A percentile compares a stretch with the other conserved stretches of the same genome.
Evolutionary conservation across 2,888 invertebrate species (phyloP).

Genomic region (Xestobium rufovillosum): DNA sequence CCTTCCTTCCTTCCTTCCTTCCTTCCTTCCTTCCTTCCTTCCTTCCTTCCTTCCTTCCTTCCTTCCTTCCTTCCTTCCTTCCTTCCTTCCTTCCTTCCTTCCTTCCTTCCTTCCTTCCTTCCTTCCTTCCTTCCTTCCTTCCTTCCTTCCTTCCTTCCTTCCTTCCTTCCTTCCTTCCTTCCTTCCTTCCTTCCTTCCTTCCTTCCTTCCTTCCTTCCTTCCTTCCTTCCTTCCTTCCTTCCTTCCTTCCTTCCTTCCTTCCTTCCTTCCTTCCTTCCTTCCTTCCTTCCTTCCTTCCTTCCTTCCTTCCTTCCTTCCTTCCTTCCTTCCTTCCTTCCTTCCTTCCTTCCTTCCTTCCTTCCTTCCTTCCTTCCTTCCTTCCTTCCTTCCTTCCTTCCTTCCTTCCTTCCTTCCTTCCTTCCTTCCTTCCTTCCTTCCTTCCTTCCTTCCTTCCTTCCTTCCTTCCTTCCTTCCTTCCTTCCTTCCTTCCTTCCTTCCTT

Average conservation of each 20-base stretch:
- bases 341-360: not conserved
- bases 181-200: not conserved
- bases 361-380: not conserved
- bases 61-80: too few relatives aligned
- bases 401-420: not conserved
- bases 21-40: too few relatives aligned
- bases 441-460: not conserved
- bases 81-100: too few relatives aligned
- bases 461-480: not conserved
- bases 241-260: not conserved
- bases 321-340: not conserved
- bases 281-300: not conserved
- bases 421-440: not conserved
- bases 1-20: too few relatives aligned
- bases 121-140: too few relatives aligned
- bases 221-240: not conserved
- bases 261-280: not conserved
- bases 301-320: not conserved
- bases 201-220: slow-evolving; percentile 4
- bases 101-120: too few relatives aligned
- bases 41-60: too few relatives aligned
- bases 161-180: slow-evolving; percentile 1
- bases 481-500: not conserved
- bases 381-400: not conserved
- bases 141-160: too few relatives aligned